These are phyloP conservation scores for Matsumyia berberina DNA, from an alignment of 2,888 invertebrate genomes.

Conservation along the genomic window DNA sequence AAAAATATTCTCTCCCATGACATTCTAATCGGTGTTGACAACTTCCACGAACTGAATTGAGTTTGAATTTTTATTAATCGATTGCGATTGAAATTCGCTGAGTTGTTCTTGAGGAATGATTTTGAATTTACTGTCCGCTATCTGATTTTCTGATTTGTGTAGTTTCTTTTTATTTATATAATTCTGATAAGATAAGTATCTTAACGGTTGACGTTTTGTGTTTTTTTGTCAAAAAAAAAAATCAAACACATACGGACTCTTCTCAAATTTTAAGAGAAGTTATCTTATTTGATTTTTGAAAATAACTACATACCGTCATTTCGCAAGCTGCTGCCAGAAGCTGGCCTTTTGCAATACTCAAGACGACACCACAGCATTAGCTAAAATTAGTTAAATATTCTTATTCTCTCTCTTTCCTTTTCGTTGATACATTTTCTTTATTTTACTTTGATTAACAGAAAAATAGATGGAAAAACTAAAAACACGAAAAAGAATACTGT, in stretches of 20 bases:
- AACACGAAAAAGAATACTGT: slow-evolving; percentile 58
- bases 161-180: slow-evolving; percentile 5
- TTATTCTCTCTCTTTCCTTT: slow-evolving; percentile 1
- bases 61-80: slow-evolving; percentile 3
- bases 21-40: slow-evolving; percentile 34
- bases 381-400: slow-evolving; percentile 32
- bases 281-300: slow-evolving; percentile 41
- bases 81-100: slow-evolving; percentile 27
- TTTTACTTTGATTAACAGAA: slow-evolving; percentile 56
- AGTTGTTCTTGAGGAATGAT: slow-evolving; percentile 15
- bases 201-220: slow-evolving; percentile 12
- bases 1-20: slow-evolving; percentile 43
- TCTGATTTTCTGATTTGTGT: slow-evolving; percentile 40
- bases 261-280: slow-evolving; percentile 14
- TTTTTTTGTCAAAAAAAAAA: slow-evolving; percentile 11
- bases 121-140: slow-evolving; percentile 26
- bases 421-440: neutral
- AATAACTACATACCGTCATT: slow-evolving; percentile 44
- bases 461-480: slow-evolving; percentile 40
- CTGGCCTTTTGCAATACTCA: slow-evolving; percentile 26
- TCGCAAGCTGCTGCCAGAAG: neutral
- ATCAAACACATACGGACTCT: too few relatives aligned
- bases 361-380: slow-evolving; percentile 21
- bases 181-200: slow-evolving; percentile 50
- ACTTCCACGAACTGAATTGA: slow-evolving; percentile 20